phyloP scores from a whole-genome alignment of 2,113 vertebrate genomes.

The Sinocyclocheilus rhinocerous region DNA sequence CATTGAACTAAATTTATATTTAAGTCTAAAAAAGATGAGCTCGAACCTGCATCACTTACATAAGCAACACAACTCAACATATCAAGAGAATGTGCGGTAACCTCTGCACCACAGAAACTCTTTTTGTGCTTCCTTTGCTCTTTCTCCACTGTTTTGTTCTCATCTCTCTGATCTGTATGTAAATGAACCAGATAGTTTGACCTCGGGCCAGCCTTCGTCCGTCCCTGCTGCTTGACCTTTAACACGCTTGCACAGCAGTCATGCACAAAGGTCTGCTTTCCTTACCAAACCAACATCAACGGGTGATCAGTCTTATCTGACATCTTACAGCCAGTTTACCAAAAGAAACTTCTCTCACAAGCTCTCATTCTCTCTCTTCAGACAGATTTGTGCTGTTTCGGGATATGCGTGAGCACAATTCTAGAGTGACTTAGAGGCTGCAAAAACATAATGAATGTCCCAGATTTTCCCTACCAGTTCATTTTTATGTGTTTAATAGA shows the following conservation, averaged over 20 bases:
- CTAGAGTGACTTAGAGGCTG: not conserved
- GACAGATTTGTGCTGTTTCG: not conserved
- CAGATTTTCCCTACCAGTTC: conserved; percentile 24
- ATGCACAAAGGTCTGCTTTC: conserved; percentile 15
- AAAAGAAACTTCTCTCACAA: not conserved
- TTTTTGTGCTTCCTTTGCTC: not conserved
- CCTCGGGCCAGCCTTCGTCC: conserved; percentile 24
- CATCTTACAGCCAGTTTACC: conserved; percentile 6
- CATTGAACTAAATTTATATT: not conserved
- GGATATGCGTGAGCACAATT: not conserved
- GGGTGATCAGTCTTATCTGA: conserved; percentile 30
- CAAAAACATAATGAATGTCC: conserved; percentile 39
- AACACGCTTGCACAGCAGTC: conserved; percentile 26
- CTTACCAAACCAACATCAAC: conserved; percentile 18
- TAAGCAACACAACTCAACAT: not conserved
- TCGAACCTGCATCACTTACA: not conserved
- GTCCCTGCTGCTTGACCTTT: conserved; percentile 43
- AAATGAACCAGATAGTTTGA: conserved; percentile 30
- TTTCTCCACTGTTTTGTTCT: conserved; percentile 14
- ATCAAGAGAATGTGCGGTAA: not conserved
- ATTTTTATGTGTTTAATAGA: not conserved
- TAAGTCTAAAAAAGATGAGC: not conserved
- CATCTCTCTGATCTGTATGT: conserved; percentile 8
- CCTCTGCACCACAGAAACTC: not conserved
- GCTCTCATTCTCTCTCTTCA: conserved; percentile 4